Evolutionary conservation across 1,140 invertebrate genomes (phyloP), one percentile per base, ranked within the genome.

Genomic region (Phenacoccus solenopsis): DNA sequence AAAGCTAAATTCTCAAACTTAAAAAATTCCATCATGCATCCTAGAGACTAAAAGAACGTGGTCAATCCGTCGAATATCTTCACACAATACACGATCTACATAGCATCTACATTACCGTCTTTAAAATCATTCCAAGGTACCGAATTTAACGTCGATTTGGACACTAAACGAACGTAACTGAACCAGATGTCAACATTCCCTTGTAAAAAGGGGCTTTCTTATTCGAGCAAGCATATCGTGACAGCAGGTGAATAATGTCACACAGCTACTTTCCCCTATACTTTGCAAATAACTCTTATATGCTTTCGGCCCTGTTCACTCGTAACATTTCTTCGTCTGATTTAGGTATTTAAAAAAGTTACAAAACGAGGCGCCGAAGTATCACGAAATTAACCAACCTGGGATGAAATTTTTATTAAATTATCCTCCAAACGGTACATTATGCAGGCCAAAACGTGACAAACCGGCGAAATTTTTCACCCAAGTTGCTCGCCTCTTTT

Each of bases 171-270:
- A 64, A 64, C 59, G 59, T 64, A 24, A 64, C 22, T 64, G 25
- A 64, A 64, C 22, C 59, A 64, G 59, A 64, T 64, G 59, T 64
- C 25, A 64, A 64, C 59, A 64, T 64, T 64, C 59, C 59, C 59
- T 64, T 10, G 25, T 64, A 64, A 64, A 64, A 64, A 64, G 59
- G 59, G 59, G 59, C 59, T 64, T 64, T 64, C 59, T 25, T 27
- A 64, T 27, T 64, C 59, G 13, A 25, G 25, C 25, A 64, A 27
- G 21, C 25, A 64, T 22, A 27, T 16, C 20, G 38, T 49, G 38
- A 49, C 38, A 64, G 59, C 59, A 64, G 59, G 59, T 64, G 59
- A 64, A 64, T 64, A 64, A 27, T 64, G 59, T 64, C 59, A 64
- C 59, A 64, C 59, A 64, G 38, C 38, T 49, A 64, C 59, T 27